These are phyloP conservation scores for Trachelus troglodyta DNA, from an alignment of 2,888 invertebrate species.

Conservation along the genomic window DNA sequence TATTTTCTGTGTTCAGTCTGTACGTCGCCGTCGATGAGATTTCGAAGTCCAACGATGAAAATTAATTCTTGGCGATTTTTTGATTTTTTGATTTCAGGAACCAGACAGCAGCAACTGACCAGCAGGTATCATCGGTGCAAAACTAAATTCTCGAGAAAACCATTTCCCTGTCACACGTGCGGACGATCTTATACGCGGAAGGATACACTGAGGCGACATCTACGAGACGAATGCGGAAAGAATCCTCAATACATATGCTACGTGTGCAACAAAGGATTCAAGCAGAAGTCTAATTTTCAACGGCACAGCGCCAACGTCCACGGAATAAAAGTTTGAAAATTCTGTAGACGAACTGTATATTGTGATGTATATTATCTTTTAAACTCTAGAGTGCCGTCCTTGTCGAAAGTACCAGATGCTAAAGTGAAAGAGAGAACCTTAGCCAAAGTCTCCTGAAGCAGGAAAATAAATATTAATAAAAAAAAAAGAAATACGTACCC, in stretches of 20 bases:
- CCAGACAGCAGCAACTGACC: neutral
- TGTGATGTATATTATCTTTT: no score
- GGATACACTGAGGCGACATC: constrained; percentile 80
- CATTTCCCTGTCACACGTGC: constrained; percentile 47
- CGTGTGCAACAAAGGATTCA: constrained; percentile 76
- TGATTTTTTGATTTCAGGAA: neutral
- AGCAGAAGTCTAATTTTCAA: constrained; percentile 69
- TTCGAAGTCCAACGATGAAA: no score
- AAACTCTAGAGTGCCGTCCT: no score
- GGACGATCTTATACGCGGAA: constrained; percentile 67
- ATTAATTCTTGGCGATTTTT: neutral
- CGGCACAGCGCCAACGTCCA: constrained; percentile 55
- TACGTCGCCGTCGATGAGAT: no score
- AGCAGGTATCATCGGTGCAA: constrained; percentile 20
- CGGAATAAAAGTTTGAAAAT: constrained; percentile 32
- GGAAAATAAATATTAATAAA: no score
- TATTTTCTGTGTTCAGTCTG: no score
- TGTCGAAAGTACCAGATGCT: no score
- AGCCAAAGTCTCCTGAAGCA: no score
- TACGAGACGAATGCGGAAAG: constrained; percentile 81
- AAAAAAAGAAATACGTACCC: no score
- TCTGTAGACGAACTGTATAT: neutral
- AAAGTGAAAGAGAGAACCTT: no score
- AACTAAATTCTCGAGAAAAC: constrained; percentile 14
- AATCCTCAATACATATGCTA: constrained; percentile 79